Conservation (phyloP, 1,140 invertebrate genomes). For the Ctenoplectra terminalis region DNA sequence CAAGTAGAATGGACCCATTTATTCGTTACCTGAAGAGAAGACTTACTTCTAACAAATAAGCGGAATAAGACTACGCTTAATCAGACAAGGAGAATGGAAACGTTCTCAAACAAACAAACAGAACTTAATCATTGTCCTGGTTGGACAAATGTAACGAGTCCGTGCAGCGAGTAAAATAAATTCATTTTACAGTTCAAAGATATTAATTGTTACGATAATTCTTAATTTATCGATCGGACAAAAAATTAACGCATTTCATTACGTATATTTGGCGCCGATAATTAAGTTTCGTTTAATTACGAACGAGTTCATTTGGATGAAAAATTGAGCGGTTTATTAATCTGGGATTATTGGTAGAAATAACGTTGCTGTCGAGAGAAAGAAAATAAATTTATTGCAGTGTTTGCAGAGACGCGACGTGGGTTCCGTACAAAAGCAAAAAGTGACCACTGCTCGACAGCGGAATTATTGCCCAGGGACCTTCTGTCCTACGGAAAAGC, state of each 20-base stretch:
- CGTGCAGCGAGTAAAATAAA: background rate
- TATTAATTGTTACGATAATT: background rate
- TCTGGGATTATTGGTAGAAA: background rate
- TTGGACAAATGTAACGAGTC: background rate
- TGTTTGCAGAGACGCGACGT: background rate
- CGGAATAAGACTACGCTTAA: background rate
- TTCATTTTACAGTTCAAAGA: background rate
- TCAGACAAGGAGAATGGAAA: background rate
- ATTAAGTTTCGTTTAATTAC: constrained; percentile 8
- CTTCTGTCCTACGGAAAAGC: background rate
- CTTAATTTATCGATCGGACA: constrained; percentile 14
- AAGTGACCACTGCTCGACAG: background rate
- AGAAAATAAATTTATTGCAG: background rate
- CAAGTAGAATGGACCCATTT: background rate
- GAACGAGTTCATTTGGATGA: background rate
- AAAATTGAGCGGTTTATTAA: background rate
- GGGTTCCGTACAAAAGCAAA: background rate
- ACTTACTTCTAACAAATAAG: background rate
- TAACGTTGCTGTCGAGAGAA: too few species aligned
- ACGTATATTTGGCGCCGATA: background rate
- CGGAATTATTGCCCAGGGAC: background rate
- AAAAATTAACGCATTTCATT: background rate
- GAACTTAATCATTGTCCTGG: background rate
- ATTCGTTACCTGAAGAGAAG: background rate
- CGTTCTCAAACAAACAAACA: background rate